Base-by-base conservation (phyloP, 35 echinoderm and acorn worm genomes). In the Strongylocentrotus purpuratus region DNA sequence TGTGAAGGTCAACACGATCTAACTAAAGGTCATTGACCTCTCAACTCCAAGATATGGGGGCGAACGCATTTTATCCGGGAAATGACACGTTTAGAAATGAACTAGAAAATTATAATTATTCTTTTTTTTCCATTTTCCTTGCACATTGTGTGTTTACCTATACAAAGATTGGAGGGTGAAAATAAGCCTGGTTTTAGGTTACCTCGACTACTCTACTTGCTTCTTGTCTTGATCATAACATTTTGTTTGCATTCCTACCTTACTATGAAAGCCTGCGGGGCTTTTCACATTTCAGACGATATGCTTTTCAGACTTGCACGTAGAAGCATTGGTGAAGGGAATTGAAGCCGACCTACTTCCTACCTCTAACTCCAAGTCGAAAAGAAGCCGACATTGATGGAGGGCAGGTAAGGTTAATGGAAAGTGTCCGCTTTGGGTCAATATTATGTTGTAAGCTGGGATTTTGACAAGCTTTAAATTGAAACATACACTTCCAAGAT, bases 361-460 rank as follows among this genome's bases (percentile, higher is more conserved):
- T 89, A 33, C 45, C 32, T 45, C 9, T 8, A 33, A 15, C n/a
- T 33, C 12, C 33, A 89, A 46, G 32, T 45, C 33, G 32, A 46
- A 41, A 89, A 89, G 87, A 33, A 89, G 87, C 87, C 87, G 87
- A 89, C 33, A 33, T 15, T 15, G 25, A 89, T 89, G 5, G 33
- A 78, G 87, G 45, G 32, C 87, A 89, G 32, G 45, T 45, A 25
- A 46, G 87, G 87, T 89, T 89, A 89, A 89, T 89, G 32, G 87
- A 89, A 89, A 31, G 87, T 89, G 87, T 89, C 87, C 87, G 33
- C 33, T 33, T 89, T 89, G 32, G 87, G 45, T 89, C 87, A 89
- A 89, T 89, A 45, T 89, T 46, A 33, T 46, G 87, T 46, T 46
- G 87, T 45, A 89, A 89, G 33, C 15, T 33, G 2, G 45, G 33